Evolutionary conservation across 2,797 vertebrate genomes (phyloP), one percentile per base, ranked within the genome.

Genomic region (Limnodromus scolopaceus): DNA sequence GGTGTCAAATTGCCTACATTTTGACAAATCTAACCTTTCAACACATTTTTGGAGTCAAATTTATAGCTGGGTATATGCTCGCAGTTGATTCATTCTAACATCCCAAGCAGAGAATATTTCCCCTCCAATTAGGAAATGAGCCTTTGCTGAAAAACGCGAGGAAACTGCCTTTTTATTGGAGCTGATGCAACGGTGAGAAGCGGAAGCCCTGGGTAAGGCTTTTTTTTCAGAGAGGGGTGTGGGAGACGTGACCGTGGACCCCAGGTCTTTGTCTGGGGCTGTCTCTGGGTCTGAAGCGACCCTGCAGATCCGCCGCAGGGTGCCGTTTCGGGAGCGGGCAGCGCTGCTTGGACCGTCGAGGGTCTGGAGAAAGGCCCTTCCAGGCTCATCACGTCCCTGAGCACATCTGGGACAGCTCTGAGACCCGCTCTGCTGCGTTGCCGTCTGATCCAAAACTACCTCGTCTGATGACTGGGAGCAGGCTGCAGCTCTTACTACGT

Each of bases 1-100:
- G 83, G 92, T 87, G 95, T 94, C 93, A 93, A 92, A 97, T 97
- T 97, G 96, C 79, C 76, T 90, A 34, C 66, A 84, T 93, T 96
- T 96, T 94, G 93, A 82, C 79, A 90, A 96, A 97, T 96, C 79
- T 88, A 94, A 94, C 77, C 80, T 94, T 94, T 97, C 96, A 94
- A 66, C 95, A 86, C 68, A 11, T 89, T 93, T 93, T 87, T 11
- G 20, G 60, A 96, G 55, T 65, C 78, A 84, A 88, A 84, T 95
- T 93, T 96, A 77, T 89, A 63, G 81, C 92, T 91, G 55, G 54
- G 34, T 92, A 24, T 57, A 28, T 30, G 57, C 70, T 93, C 87
- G 20, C 58, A 61, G 75, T 86, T 89, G 78, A 61, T 74, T 87
- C 64, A 36, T 18, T 92, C 41, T 54, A 85, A 45, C 57, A 61